phyloP scores from a whole-genome alignment of 2,888 invertebrate genomes.

The Apamea anceps region DNA sequence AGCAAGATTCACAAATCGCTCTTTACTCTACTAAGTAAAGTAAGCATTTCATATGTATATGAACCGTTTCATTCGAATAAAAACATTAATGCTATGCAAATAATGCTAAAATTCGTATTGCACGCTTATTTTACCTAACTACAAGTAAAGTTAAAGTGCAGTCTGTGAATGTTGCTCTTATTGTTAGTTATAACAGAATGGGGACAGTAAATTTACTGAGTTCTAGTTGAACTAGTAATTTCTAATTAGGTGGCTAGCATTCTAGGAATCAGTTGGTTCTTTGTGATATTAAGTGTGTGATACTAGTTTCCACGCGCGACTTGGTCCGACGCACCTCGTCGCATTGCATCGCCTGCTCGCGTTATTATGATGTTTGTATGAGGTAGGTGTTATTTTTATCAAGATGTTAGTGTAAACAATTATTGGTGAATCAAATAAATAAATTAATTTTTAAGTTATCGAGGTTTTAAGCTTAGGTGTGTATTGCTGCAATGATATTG shows the following conservation, averaged over 20 bases:
- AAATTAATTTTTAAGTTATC: too few species aligned
- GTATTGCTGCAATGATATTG: too few species aligned
- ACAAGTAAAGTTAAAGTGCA: background rate
- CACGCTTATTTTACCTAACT: background rate
- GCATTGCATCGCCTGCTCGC: background rate
- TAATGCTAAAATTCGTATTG: background rate
- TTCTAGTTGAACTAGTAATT: constrained; percentile 5
- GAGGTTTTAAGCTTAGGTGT: too few species aligned
- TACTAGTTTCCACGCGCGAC: background rate
- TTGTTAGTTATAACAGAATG: constrained; percentile 13
- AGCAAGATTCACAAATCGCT: background rate
- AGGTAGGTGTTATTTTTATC: too few species aligned
- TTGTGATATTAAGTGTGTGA: background rate
- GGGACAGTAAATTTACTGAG: constrained; percentile 13
- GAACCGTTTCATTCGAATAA: too few species aligned
- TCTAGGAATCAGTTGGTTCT: constrained; percentile 9
- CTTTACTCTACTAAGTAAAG: background rate
- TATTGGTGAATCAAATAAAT: too few species aligned
- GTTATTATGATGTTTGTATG: too few species aligned
- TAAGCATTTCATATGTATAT: background rate
- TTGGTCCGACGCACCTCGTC: background rate
- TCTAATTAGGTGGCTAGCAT: constrained; percentile 1
- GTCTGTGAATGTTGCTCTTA: background rate
- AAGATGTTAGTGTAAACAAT: too few species aligned
- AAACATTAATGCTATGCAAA: too few species aligned